phyloP scores from a whole-genome alignment of 2,888 invertebrate species.

The Cryptocephalus moraei region DNA sequence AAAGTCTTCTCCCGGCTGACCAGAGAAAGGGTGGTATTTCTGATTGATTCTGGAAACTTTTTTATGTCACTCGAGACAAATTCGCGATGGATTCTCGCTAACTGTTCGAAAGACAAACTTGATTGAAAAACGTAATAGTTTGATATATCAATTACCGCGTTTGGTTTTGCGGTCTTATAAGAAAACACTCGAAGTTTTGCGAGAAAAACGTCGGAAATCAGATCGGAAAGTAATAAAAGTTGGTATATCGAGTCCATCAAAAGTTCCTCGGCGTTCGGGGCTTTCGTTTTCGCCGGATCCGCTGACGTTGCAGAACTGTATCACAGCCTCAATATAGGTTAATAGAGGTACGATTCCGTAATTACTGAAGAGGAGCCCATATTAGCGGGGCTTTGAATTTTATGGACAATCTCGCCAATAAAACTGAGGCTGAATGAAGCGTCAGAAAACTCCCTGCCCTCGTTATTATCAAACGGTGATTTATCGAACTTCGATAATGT shows the following conservation, averaged over 20 bases:
- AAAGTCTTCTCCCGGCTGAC: too few relatives aligned
- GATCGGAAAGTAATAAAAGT: not conserved
- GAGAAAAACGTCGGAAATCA: not conserved
- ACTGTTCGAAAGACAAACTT: not conserved
- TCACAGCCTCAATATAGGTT: constrained; percentile 1
- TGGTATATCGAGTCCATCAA: not conserved
- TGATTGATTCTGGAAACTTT: too few relatives aligned
- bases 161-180: not conserved
- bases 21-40: too few relatives aligned
- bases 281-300: not conserved
- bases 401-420: too few relatives aligned
- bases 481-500: too few relatives aligned
- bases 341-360: not conserved
- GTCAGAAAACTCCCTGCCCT: too few relatives aligned
- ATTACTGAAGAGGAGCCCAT: constrained; percentile 6
- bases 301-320: not conserved
- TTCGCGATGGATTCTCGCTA: not conserved
- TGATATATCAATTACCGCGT: not conserved
- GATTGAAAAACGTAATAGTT: not conserved
- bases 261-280: not conserved
- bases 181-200: not conserved
- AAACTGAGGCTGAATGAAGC: too few relatives aligned
- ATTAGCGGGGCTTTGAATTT: too few relatives aligned
- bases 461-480: too few relatives aligned
- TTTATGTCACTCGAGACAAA: too few relatives aligned